Conservation (phyloP, 2,113 vertebrate species). For the Speoplatyrhinus poulsoni region DNA sequence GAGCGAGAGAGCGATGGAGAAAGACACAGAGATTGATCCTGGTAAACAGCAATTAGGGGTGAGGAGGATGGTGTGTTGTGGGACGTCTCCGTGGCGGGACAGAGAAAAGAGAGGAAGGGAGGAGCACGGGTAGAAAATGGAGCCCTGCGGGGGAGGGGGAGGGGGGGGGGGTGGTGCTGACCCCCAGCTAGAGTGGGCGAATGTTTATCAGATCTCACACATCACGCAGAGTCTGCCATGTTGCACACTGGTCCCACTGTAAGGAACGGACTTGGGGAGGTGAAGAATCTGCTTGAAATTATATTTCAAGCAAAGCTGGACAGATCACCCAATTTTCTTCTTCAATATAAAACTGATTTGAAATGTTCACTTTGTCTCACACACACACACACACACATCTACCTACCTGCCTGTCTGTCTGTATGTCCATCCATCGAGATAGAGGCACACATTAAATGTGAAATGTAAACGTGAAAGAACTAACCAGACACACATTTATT, state of each 20-base stretch:
- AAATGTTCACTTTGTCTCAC: no score
- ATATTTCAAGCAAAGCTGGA: no score
- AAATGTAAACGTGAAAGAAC: no score
- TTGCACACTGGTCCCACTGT: no score
- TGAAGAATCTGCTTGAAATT: background rate
- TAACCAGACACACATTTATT: conserved; percentile 1
- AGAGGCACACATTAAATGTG: no score
- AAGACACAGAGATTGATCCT: conserved; percentile 44
- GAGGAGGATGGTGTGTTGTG: conserved; percentile 62
- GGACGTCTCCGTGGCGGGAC: conserved; percentile 55
- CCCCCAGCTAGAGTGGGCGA: conserved; percentile 2
- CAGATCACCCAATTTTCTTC: no score
- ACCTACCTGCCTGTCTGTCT: no score
- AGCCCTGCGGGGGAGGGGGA: conserved; percentile 17
- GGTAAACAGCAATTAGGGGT: conserved; percentile 77
- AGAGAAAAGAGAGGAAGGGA: conserved; percentile 29
- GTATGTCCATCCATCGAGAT: no score
- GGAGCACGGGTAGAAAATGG: conserved; percentile 24
- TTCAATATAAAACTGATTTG: no score
- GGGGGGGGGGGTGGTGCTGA: background rate
- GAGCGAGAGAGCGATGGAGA: conserved; percentile 14
- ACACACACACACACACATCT: no score
- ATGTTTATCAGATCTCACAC: conserved; percentile 7
- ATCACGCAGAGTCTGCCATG: background rate
- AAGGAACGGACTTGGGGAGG: background rate